Conservation (phyloP, 2,797 vertebrate genomes). For the Nyctibius grandis region DNA sequence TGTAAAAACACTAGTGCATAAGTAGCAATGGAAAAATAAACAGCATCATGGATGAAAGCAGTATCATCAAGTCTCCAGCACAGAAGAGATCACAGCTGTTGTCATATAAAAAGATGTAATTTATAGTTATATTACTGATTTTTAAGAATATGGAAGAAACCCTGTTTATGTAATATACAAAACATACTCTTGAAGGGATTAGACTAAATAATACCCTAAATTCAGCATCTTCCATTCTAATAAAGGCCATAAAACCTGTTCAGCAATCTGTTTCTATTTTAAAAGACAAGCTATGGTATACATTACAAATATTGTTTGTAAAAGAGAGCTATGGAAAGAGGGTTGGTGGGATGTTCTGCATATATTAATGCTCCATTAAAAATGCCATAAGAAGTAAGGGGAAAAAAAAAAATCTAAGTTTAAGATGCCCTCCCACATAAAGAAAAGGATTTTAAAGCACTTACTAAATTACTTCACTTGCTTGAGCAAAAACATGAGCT, state of each 20-base stretch:
- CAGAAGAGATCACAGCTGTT: conserved; percentile 19
- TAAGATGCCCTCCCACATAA: conserved; percentile 69
- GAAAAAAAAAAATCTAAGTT: conserved; percentile 40
- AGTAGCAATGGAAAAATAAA: background rate
- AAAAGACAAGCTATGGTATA: conserved; percentile 37
- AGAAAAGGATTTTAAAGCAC: conserved; percentile 69
- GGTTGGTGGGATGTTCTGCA: conserved; percentile 50
- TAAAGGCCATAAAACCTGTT: conserved; percentile 57
- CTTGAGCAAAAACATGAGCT: conserved; percentile 69
- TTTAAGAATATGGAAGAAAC: conserved; percentile 46
- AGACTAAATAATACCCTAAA: conserved; percentile 62
- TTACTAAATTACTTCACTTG: conserved; percentile 73
- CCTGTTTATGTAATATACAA: conserved; percentile 41
- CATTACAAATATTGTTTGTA: conserved; percentile 39
- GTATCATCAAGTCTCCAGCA: background rate
- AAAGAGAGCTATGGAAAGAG: conserved; percentile 38
- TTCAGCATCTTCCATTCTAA: conserved; percentile 56
- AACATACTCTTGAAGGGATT: conserved; percentile 41
- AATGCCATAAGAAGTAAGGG: conserved; percentile 59
- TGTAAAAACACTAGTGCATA: background rate
- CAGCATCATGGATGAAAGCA: background rate
- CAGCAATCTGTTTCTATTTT: conserved; percentile 61
- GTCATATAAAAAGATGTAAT: background rate
- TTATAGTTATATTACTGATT: background rate
- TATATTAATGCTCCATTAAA: conserved; percentile 65